These are phyloP conservation scores for Pelmatolapia mariae DNA, from an alignment of 2,113 vertebrate species.

Conservation along the genomic window DNA sequence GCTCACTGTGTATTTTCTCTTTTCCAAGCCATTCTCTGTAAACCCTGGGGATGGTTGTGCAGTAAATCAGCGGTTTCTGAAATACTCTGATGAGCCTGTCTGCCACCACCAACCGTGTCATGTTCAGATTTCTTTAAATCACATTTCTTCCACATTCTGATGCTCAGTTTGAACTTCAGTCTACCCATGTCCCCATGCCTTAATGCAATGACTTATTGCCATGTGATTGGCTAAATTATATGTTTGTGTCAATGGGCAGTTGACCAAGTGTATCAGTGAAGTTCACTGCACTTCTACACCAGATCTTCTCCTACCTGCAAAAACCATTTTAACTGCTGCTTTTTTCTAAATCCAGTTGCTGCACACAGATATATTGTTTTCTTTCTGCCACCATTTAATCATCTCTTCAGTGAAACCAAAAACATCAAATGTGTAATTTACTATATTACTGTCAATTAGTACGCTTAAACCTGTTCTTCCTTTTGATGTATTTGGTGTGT, in stretches of 20 bases:
- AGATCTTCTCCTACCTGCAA: background rate
- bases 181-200: background rate
- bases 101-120: background rate
- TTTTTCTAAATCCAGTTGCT: background rate
- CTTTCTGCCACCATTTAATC: background rate
- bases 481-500: background rate
- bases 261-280: background rate
- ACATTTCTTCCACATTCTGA: background rate
- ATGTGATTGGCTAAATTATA: background rate
- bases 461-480: background rate
- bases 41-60: background rate
- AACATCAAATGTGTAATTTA: background rate
- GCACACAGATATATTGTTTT: background rate
- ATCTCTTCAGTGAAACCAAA: background rate
- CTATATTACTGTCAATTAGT: background rate
- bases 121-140: background rate
- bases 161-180: background rate
- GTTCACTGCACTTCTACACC: background rate
- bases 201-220: background rate
- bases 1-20: background rate
- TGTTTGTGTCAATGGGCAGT: background rate
- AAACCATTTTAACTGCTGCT: background rate
- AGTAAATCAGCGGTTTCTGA: background rate
- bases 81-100: background rate
- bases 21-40: background rate